phyloP scores from a whole-genome alignment of 2,797 vertebrate genomes.

The Coregonus suidteri region DNA sequence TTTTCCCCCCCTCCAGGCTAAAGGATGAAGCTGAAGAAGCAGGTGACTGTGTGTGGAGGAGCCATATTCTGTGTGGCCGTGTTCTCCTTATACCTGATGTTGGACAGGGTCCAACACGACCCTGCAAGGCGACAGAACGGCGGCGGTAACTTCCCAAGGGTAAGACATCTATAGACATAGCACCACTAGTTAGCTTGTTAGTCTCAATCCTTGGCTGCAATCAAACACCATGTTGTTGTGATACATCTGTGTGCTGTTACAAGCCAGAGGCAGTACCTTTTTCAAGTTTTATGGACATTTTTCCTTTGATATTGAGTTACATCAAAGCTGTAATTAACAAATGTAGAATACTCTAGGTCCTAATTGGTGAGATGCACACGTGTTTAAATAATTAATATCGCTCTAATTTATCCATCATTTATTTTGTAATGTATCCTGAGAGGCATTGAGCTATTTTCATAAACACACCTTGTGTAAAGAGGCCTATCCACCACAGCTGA shows the following conservation, averaged over 20 bases:
- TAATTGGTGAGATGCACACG: background rate
- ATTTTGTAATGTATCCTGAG: constrained; percentile 16
- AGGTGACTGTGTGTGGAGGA: constrained; percentile 96
- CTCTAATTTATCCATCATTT: constrained; percentile 8
- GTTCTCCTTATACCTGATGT: constrained; percentile 98
- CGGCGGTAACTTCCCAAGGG: constrained; percentile 95
- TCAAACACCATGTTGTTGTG: constrained; percentile 8
- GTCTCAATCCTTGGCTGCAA: background rate
- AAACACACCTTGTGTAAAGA: constrained; percentile 5
- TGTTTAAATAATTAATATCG: constrained; percentile 19
- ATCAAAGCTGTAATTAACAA: constrained; percentile 27
- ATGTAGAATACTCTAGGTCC: background rate
- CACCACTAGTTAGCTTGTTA: background rate
- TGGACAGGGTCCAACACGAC: constrained; percentile 97
- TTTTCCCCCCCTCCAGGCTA: constrained; percentile 22
- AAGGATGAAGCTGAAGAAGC: constrained; percentile 98
- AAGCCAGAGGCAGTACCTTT: constrained; percentile 1
- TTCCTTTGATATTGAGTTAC: constrained; percentile 10
- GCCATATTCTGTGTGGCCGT: constrained; percentile 98
- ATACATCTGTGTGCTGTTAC: background rate
- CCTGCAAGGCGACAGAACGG: constrained; percentile 86
- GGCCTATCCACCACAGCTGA: background rate
- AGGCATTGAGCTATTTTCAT: constrained; percentile 1
- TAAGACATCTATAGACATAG: constrained; percentile 67
- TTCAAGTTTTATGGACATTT: constrained; percentile 7